These are phyloP conservation scores for Tauraco erythrolophus DNA, from an alignment of 2,113 vertebrate species.

Conservation along the genomic window DNA sequence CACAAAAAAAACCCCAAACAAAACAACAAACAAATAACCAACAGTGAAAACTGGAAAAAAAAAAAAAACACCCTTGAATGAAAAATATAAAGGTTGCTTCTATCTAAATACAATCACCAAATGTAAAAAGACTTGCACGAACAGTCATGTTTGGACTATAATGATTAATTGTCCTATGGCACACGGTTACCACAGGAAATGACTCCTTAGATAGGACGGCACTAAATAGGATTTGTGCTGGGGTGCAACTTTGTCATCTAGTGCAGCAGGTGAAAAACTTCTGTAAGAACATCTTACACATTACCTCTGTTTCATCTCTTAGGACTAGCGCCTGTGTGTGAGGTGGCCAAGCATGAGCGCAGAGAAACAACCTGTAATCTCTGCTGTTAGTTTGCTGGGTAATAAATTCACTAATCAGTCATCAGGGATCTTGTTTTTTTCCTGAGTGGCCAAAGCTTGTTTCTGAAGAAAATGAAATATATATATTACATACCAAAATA, in stretches of 20 bases:
- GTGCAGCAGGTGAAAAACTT: not conserved
- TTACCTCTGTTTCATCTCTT: not conserved
- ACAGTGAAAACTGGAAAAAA: not conserved
- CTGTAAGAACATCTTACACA: not conserved
- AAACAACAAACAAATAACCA: too few species aligned
- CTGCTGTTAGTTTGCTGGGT: not conserved
- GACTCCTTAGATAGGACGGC: not conserved
- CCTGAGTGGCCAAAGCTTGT: not conserved
- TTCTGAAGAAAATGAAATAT: not conserved
- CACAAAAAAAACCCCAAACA: not conserved
- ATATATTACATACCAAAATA: not conserved
- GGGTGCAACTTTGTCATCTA: accelerated
- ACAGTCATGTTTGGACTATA: not conserved
- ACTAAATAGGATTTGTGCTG: not conserved
- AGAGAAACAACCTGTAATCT: not conserved
- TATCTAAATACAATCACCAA: not conserved
- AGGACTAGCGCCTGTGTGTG: too few species aligned
- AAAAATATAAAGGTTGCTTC: not conserved
- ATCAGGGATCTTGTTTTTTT: not conserved
- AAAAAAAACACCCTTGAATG: not conserved
- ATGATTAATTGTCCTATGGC: not conserved
- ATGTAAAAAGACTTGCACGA: not conserved
- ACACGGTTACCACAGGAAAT: not conserved
- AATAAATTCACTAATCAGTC: not conserved
- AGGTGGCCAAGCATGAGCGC: accelerated